Conservation (phyloP, 2,888 invertebrate species). For the Petrolisthes cinctipes region DNA sequence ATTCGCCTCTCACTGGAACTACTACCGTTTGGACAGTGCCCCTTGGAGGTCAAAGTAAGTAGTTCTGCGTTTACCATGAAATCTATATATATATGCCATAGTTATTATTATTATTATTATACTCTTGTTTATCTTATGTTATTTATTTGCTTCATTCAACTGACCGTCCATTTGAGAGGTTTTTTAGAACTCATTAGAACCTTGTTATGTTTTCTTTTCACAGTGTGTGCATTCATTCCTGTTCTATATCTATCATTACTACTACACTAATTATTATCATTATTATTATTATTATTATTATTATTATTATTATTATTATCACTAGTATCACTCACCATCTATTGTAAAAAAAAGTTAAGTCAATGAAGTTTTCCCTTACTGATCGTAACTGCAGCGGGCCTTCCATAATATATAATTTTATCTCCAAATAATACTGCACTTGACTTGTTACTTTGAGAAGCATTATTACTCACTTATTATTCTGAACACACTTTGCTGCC, state of each 20-base stretch:
- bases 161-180: slow-evolving; percentile 57
- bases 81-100: slow-evolving; percentile 43
- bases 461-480: background rate
- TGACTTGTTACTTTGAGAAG: slow-evolving; percentile 30
- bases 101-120: background rate
- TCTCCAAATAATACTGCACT: slow-evolving; percentile 37
- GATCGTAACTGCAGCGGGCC: slow-evolving; percentile 59
- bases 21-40: slow-evolving; percentile 48
- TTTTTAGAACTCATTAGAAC: slow-evolving; percentile 44
- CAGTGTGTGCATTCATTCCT: slow-evolving; percentile 48
- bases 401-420: background rate
- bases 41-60: slow-evolving; percentile 57
- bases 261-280: too few relatives aligned
- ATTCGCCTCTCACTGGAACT: slow-evolving; percentile 56
- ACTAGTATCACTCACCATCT: slow-evolving; percentile 14
- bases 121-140: slow-evolving; percentile 44
- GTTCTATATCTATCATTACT: background rate
- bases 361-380: slow-evolving; percentile 29
- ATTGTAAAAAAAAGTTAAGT: slow-evolving; percentile 12
- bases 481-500: slow-evolving; percentile 39
- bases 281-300: too few relatives aligned
- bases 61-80: slow-evolving; percentile 48
- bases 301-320: background rate
- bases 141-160: slow-evolving; percentile 48
- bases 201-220: slow-evolving; percentile 13